Conservation (phyloP, 2,797 vertebrate species). For the Pipistrellus nathusii region DNA sequence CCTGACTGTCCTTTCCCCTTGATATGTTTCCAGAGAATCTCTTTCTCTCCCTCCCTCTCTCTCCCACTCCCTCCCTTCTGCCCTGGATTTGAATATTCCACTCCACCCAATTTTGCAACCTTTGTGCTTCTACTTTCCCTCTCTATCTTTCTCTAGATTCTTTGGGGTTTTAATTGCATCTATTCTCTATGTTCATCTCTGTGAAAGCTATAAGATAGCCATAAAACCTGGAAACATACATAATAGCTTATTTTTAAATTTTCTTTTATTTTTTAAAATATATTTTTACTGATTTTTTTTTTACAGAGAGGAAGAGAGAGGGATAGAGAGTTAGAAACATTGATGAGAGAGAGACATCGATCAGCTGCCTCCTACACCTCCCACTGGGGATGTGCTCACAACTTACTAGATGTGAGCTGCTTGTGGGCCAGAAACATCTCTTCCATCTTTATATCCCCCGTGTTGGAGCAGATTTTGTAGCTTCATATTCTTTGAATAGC, state of each 20-base stretch:
- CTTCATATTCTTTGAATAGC: not conserved
- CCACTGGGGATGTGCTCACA: too few species aligned
- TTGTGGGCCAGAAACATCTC: not conserved
- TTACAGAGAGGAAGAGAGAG: too few species aligned
- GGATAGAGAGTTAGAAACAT: too few species aligned
- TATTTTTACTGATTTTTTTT: too few species aligned
- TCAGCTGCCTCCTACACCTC: too few species aligned
- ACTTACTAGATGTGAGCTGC: not conserved
- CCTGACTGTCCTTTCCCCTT: not conserved
- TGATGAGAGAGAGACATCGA: too few species aligned
- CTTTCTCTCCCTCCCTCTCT: not conserved
- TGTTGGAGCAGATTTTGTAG: not conserved
- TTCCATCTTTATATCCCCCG: not conserved
- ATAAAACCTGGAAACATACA: not conserved
- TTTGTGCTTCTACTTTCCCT: not conserved
- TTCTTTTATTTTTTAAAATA: too few species aligned
- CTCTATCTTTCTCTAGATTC: not conserved
- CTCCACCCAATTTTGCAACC: not conserved
- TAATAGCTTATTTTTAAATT: not conserved
- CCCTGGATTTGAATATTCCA: not conserved
- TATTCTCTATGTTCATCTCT: not conserved
- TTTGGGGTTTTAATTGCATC: not conserved
- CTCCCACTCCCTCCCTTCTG: too few species aligned
- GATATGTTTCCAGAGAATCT: not conserved
- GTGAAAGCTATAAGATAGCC: not conserved